Base-by-base conservation (phyloP, 2,888 invertebrate species). In the Choreutis nemorana region DNA sequence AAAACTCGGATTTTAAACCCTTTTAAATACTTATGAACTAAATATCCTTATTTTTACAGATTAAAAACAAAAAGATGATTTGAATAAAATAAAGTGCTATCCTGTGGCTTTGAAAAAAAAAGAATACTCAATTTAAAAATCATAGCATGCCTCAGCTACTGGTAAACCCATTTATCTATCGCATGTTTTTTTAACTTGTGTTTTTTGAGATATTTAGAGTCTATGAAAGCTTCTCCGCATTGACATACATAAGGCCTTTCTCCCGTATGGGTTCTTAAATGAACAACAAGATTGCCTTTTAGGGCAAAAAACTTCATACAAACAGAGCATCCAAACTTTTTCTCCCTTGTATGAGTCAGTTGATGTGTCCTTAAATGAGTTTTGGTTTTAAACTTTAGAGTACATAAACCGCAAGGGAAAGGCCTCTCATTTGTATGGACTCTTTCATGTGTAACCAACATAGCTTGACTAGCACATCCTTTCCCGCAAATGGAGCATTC, bases 231-330 rank as follows among this genome's bases (percentile, higher is more conserved):
- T 34, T 81, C 80, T 1, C 56, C 61, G 31, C 81, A 81, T 0
- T 60, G 51, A 38, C 81, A 81, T 0, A 67, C 55, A 42, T 80
- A 81, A 0, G 81, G 81, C 0, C 80, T 37, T 33, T 81, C 81
- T 0, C 81, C 81, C 0, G 81, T 81, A 33, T 81, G 81, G 0
- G 79, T 80, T 3, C 81, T 43, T 24, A 77, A 48, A 44, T 81
- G 81, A 1, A 81, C 77, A 0, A 80, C 78, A 21, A 80, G 50
- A 38, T 80, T 80, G 0, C 80, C 80, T 50, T 80, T 80, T 3
- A 80, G 37, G 0, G 80, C 78, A 49, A 80, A 80, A 51, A 78
- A 80, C 32, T 80, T 80, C 78, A 78, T 71, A 40, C 80, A 80
- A 23, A 79, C 71, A 0, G 80, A 79, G 40, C 80, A 80, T 1